phyloP scores from a whole-genome alignment of 2,888 invertebrate genomes.

The Malthinus seriepunctatus region DNA sequence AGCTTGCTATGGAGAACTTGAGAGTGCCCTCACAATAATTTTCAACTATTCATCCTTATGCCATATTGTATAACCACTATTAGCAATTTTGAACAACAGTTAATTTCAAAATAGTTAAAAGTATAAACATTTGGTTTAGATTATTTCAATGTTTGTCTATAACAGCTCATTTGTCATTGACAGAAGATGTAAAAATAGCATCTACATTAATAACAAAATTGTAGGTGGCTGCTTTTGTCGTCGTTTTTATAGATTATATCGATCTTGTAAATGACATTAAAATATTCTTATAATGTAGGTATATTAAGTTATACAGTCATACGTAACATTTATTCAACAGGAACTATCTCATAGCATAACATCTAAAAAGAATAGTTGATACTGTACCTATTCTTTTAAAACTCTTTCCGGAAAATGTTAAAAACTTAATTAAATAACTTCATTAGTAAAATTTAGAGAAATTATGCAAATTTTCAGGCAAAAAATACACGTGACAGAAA shows the following conservation, averaged over 20 bases:
- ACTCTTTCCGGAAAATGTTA: background rate
- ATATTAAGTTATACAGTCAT: too few species aligned
- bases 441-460: too few species aligned
- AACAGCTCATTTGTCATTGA: constrained; percentile 4
- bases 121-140: background rate
- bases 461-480: too few species aligned
- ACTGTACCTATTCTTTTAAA: background rate
- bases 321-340: too few species aligned
- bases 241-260: background rate
- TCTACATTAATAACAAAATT: background rate
- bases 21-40: too few species aligned
- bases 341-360: background rate
- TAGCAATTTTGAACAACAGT: too few species aligned
- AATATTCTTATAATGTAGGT: too few species aligned
- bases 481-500: too few species aligned
- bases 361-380: background rate
- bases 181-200: background rate
- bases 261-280: background rate
- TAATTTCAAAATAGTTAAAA: background rate
- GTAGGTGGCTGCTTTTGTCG: background rate
- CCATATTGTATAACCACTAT: too few species aligned
- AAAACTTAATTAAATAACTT: background rate
- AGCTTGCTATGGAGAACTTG: too few species aligned
- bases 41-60: too few species aligned
- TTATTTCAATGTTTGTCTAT: background rate